Evolutionary conservation across 2,797 vertebrate genomes (phyloP).

Genomic region (Gallinago nigripennis): DNA sequence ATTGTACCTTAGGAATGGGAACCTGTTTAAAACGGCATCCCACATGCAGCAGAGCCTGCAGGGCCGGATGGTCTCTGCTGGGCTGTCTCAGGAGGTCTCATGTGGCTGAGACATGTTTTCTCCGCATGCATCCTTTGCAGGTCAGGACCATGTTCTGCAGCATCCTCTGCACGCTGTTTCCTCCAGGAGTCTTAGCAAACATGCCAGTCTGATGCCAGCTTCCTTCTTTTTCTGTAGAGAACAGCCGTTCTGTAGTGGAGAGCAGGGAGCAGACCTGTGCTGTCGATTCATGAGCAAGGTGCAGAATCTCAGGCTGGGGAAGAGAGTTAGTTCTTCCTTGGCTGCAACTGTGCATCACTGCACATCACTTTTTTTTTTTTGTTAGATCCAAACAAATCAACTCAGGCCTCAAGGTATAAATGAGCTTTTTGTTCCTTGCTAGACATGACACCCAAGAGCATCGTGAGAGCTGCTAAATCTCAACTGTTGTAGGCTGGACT

Average conservation of each 20-base stretch:
- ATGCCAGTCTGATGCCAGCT: background rate
- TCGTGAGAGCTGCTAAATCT: background rate
- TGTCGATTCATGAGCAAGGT: background rate
- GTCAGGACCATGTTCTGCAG: background rate
- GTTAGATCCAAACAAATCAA: background rate
- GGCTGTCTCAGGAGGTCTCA: background rate
- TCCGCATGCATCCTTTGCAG: background rate
- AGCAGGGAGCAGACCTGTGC: background rate
- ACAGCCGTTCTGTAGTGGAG: background rate
- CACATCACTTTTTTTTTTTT: background rate
- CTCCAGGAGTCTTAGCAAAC: background rate
- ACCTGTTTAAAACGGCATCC: background rate
- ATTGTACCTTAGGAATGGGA: background rate
- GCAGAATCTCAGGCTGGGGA: background rate
- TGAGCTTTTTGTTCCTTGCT: background rate
- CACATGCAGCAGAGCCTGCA: fast-evolving
- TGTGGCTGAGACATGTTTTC: background rate
- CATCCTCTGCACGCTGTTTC: background rate
- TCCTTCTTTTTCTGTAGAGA: background rate
- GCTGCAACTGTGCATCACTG: background rate
- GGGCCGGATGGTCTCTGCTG: background rate
- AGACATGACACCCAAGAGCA: background rate
- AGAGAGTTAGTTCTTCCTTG: background rate
- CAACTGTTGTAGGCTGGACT: background rate
- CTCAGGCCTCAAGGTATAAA: background rate